phyloP scores from a whole-genome alignment of 2,797 vertebrate genomes.

The Dallia pectoralis region DNA sequence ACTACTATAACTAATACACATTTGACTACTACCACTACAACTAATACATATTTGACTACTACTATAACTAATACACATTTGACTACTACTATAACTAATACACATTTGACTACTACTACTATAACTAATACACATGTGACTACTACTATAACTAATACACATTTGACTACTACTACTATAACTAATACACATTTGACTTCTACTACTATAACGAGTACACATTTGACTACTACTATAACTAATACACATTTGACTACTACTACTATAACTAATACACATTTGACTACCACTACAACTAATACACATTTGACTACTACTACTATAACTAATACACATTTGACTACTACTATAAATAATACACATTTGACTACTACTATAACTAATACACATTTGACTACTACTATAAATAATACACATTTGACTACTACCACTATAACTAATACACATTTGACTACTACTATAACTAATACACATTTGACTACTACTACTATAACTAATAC shows the following conservation, averaged over 20 bases:
- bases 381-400: neutral
- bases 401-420: neutral
- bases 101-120: neutral
- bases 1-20: neutral
- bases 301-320: neutral
- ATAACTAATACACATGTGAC: neutral
- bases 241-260: neutral
- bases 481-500: neutral
- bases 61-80: too few relatives aligned
- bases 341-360: neutral
- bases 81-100: neutral
- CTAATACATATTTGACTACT: too few relatives aligned
- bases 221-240: neutral
- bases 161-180: neutral
- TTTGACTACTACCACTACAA: neutral
- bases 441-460: too few relatives aligned
- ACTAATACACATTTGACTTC: too few relatives aligned
- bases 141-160: neutral
- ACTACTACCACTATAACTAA: neutral
- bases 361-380: neutral
- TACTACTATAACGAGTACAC: too few relatives aligned
- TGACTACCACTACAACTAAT: neutral
- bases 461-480: neutral
- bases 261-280: neutral
- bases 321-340: neutral